Conservation (phyloP, 2,797 vertebrate genomes). For the Nyctibius grandis region DNA sequence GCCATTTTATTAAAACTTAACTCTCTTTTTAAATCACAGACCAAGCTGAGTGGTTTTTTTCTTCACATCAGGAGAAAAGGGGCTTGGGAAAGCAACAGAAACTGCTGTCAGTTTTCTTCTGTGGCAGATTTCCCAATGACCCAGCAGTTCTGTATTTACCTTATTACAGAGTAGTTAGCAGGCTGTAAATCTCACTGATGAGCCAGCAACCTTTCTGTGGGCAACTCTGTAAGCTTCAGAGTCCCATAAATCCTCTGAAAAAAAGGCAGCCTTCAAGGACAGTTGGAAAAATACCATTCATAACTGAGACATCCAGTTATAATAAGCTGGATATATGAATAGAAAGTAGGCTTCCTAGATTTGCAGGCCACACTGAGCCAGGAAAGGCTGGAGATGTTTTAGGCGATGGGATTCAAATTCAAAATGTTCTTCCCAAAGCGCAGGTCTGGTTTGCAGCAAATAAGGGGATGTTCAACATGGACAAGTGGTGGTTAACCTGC, state of each 20-base stretch:
- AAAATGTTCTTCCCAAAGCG: neutral
- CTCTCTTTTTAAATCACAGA: neutral
- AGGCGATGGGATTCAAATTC: neutral
- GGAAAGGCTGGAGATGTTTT: neutral
- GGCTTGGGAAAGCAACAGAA: neutral
- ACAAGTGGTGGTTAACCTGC: neutral
- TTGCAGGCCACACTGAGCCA: neutral
- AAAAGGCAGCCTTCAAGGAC: neutral
- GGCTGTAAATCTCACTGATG: slow-evolving; percentile 25
- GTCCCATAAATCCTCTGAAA: neutral
- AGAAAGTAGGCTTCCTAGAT: neutral
- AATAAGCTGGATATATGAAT: neutral
- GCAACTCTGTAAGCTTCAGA: neutral
- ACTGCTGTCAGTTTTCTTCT: neutral
- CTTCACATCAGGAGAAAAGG: neutral
- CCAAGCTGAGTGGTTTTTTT: neutral
- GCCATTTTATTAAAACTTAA: neutral
- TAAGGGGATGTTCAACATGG: neutral
- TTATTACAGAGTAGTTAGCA: neutral
- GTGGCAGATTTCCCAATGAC: neutral
- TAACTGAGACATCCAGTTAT: neutral
- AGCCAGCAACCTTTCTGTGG: neutral
- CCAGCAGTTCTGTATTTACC: neutral
- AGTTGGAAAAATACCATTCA: neutral
- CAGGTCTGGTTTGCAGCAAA: neutral